Percentiles rank a stretch among this genome's conserved stretches.
Conservation (phyloP, 2,888 invertebrate species). For the Teleiodes luculella region DNA sequence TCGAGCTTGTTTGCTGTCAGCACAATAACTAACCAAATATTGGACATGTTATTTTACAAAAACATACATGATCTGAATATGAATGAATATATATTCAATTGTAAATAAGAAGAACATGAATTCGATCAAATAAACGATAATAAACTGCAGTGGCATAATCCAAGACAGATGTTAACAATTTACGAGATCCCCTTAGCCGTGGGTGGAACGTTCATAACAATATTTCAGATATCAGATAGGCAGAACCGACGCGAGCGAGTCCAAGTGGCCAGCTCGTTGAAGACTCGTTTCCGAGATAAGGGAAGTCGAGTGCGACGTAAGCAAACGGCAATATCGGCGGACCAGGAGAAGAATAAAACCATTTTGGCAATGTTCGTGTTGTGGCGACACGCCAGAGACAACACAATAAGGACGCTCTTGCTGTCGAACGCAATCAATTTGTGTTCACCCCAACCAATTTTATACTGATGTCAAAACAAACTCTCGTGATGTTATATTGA, state of each 20-base stretch:
- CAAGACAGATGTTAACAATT: slow-evolving; percentile 20
- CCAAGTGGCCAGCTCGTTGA: slow-evolving; percentile 22
- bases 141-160: slow-evolving; percentile 13
- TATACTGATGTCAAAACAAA: slow-evolving; percentile 30
- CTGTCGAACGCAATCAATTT: slow-evolving; percentile 63
- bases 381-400: slow-evolving; percentile 66
- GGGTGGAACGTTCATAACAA: slow-evolving; percentile 22
- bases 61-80: too few species aligned
- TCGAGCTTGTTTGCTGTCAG: not conserved
- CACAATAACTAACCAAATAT: too few species aligned
- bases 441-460: slow-evolving; percentile 60
- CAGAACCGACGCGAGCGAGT: slow-evolving; percentile 16
- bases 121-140: slow-evolving; percentile 1
- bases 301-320: slow-evolving; percentile 41
- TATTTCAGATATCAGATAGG: slow-evolving; percentile 25
- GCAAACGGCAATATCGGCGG: slow-evolving; percentile 63
- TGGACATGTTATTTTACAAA: too few species aligned
- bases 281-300: slow-evolving; percentile 33
- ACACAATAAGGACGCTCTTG: slow-evolving; percentile 68
- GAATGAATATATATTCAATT: too few species aligned
- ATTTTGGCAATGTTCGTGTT: slow-evolving; percentile 48
- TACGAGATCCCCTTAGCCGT: slow-evolving; percentile 19
- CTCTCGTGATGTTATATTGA: slow-evolving; percentile 1
- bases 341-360: slow-evolving; percentile 55
- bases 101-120: not conserved